Evolutionary conservation across 2,888 invertebrate species (phyloP), one percentile per base, ranked within the genome.

Genomic region (Dione juno): DNA sequence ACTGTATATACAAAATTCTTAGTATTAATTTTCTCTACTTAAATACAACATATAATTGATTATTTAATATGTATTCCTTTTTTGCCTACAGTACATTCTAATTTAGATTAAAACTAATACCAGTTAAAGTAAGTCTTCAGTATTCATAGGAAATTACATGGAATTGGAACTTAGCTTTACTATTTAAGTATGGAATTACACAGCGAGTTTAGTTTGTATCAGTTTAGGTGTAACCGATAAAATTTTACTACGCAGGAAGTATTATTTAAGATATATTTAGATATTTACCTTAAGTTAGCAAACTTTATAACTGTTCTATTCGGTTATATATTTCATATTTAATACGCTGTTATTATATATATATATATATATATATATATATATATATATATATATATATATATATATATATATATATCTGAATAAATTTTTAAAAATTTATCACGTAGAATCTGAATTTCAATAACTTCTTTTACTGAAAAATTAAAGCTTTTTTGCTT

Each of bases 51-150:
- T n/a, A n/a, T n/a, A n/a, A n/a, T 28, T 28, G 5, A 3, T 28
- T 28, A 16, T 40, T 16, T 41, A 1, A 58, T 16, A 8, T 21
- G 28, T 28, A n/a, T n/a, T n/a, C n/a, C n/a, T 69, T 64, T 63
- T 64, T 64, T 69, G 40, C 48, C 35, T 35, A 57, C 45, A n/a
- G 48, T 69, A 64, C 64, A 19, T 40, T 65, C 5, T 37, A 65
- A 69, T 69, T 64, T 37, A 40, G 41, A 69, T 64, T 57, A 64
- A 37, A 69, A 35, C 64, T 52, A 40, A 43, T 61, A 61, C 28
- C 45, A 28, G 28, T 64, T 52, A 35, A 64, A 50, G 50, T 48
- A 40, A 1, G 48, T 50, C 19, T 64, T 64, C 16, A n/a, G 19
- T 3, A 52, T 52, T 50, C 13, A 40, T 64, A n/a, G 64, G 64